Evolutionary conservation across 1,140 invertebrate species (phyloP).

Genomic region (Homarus americanus): DNA sequence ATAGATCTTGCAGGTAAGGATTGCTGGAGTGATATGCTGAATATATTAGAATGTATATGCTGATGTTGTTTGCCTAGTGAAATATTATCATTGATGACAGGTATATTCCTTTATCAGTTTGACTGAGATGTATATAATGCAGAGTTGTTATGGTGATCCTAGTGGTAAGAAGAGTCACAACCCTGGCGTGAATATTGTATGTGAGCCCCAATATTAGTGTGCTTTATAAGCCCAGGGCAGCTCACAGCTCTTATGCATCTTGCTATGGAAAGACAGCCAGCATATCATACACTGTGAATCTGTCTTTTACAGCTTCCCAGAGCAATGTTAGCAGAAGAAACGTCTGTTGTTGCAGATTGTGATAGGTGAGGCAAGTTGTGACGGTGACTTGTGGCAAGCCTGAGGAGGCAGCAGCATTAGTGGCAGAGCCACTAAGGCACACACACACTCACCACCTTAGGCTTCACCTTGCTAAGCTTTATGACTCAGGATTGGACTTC

Average conservation of each 20-base stretch:
- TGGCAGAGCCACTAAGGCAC: background rate
- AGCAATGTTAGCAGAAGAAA: constrained; percentile 2
- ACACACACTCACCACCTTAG: constrained; percentile 18
- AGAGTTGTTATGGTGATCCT: constrained; percentile 69
- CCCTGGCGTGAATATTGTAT: constrained; percentile 38
- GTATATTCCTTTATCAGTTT: constrained; percentile 67
- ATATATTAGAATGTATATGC: constrained; percentile 69
- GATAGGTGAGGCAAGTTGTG: constrained; percentile 21
- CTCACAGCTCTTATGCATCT: constrained; percentile 44
- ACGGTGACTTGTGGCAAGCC: constrained; percentile 5
- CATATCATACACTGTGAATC: constrained; percentile 56
- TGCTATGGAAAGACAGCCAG: constrained; percentile 58
- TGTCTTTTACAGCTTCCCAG: constrained; percentile 31
- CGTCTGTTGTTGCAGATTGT: constrained; percentile 7
- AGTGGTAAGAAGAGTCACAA: constrained; percentile 60
- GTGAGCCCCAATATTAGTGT: constrained; percentile 13
- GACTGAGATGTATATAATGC: constrained; percentile 70
- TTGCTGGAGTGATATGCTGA: constrained; percentile 60
- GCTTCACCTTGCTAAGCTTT: constrained; percentile 41
- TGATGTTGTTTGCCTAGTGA: constrained; percentile 73
- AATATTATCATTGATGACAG: constrained; percentile 69
- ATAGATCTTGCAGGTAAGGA: constrained; percentile 65
- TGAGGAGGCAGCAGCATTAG: constrained; percentile 2
- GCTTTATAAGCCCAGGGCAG: constrained; percentile 5
- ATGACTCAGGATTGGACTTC: constrained; percentile 44